phyloP scores from a whole-genome alignment of 2,888 invertebrate species.

The Isoperla grammatica region DNA sequence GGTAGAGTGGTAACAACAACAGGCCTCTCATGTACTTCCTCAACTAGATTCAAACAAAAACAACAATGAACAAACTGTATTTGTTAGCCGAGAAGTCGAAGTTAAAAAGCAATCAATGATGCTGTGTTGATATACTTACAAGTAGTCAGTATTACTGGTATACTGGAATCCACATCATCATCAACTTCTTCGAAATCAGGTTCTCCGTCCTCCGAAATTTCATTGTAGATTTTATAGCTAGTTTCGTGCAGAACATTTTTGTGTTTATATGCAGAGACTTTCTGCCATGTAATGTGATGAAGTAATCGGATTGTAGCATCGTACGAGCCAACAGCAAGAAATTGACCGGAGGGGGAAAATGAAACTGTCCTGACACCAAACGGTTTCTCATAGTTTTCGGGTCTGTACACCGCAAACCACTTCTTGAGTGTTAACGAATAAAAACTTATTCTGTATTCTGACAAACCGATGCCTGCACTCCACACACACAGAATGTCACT shows the following conservation, averaged over 20 bases:
- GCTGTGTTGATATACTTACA: no score
- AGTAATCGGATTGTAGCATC: slow-evolving; percentile 4
- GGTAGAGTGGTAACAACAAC: no score
- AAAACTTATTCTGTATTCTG: slow-evolving; percentile 6
- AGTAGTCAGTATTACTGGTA: no score
- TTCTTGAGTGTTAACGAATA: not conserved
- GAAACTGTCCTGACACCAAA: slow-evolving; percentile 16
- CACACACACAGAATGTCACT: slow-evolving; percentile 13
- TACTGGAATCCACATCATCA: no score
- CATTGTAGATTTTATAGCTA: slow-evolving; percentile 7
- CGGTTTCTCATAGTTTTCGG: not conserved
- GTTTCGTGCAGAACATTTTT: not conserved
- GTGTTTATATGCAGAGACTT: slow-evolving; percentile 4
- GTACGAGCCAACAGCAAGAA: slow-evolving; percentile 9
- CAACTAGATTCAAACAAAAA: no score
- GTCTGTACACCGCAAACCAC: not conserved
- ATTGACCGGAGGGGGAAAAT: slow-evolving; percentile 18
- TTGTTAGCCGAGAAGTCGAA: no score
- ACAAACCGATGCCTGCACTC: not conserved
- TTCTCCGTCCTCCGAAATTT: not conserved
- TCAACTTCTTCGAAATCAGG: no score
- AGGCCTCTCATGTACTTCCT: no score
- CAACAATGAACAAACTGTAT: no score
- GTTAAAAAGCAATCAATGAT: no score
- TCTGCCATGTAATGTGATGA: slow-evolving; percentile 19